Evolutionary conservation across 2,113 vertebrate species (phyloP).

Genomic region (Maccullochella peelii): DNA sequence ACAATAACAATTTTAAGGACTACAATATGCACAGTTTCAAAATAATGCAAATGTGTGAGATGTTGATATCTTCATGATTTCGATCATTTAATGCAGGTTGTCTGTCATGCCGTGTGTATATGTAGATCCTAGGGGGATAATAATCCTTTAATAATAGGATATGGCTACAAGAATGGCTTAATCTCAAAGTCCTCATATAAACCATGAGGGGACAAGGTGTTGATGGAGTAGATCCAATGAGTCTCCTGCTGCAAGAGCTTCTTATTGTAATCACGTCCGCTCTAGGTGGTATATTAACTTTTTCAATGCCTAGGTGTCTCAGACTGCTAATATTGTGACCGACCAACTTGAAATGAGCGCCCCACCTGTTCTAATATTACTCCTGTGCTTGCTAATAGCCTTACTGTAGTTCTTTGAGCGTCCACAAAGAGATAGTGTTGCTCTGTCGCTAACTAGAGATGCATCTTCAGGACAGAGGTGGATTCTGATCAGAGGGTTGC

Average conservation of each 20-base stretch:
- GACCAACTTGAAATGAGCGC: background rate
- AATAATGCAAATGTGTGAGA: background rate
- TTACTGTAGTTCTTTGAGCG: constrained; percentile 22
- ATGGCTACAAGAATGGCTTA: background rate
- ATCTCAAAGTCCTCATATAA: background rate
- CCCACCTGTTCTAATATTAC: background rate
- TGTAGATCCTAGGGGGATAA: background rate
- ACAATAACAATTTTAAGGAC: background rate
- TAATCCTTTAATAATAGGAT: background rate
- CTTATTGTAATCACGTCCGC: background rate
- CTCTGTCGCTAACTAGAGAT: background rate
- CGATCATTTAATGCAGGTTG: background rate
- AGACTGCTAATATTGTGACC: background rate
- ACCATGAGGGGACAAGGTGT: background rate
- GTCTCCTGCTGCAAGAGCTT: background rate
- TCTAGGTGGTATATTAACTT: background rate
- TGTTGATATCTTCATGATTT: background rate
- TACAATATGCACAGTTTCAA: background rate
- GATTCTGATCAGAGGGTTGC: background rate
- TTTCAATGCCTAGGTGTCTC: background rate
- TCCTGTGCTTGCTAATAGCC: background rate
- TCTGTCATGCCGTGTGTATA: too few relatives aligned
- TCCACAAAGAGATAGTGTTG: constrained; percentile 56
- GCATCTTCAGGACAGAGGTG: background rate
- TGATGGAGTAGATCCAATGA: background rate